Evolutionary conservation across 2,113 vertebrate species (phyloP).

Genomic region (Campylorhamphus procurvoides): DNA sequence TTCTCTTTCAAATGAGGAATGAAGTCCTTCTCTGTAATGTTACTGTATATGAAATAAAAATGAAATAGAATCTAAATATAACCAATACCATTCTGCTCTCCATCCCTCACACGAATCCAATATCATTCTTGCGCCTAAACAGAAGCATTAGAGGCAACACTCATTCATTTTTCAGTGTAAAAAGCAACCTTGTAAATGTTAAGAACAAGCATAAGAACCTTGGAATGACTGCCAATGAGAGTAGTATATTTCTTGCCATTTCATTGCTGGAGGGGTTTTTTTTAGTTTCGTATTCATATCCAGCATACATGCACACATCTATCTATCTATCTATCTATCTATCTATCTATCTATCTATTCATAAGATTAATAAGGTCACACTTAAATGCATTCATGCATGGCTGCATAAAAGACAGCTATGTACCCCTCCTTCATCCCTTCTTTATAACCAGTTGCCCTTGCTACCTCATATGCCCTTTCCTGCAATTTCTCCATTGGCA

Average conservation of each 20-base stretch:
- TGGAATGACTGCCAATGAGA: neutral
- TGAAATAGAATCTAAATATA: constrained; percentile 16
- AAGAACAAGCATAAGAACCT: neutral
- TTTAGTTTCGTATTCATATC: neutral
- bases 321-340: too few species aligned
- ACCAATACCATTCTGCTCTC: neutral
- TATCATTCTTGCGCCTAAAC: neutral
- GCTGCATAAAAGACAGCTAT: neutral
- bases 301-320: neutral
- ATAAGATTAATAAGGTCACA: neutral
- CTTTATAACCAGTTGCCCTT: neutral
- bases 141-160: neutral
- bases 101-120: neutral
- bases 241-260: neutral
- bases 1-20: constrained; percentile 40
- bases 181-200: neutral
- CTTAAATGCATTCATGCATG: neutral
- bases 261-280: neutral
- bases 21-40: neutral
- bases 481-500: neutral
- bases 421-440: neutral
- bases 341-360: neutral
- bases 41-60: constrained; percentile 35
- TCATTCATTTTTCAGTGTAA: neutral
- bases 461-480: neutral